These are phyloP conservation scores for Drosophila saltans DNA, from an alignment of 1,140 invertebrate species.

Conservation along the genomic window DNA sequence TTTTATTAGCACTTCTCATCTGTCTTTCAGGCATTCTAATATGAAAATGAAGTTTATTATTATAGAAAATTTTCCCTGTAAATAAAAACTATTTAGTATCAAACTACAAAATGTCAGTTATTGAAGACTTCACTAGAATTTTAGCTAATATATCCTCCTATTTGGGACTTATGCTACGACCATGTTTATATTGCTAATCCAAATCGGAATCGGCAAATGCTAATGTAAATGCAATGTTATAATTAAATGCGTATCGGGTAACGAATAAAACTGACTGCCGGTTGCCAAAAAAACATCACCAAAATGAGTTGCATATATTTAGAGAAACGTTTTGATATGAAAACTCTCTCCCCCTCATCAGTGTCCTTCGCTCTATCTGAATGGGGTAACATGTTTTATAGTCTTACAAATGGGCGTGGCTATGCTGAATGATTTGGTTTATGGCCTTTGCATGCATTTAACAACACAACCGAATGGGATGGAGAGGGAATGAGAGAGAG, in stretches of 20 bases:
- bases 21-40: no score
- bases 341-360: conserved; percentile 12
- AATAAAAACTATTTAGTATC: neutral
- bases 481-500: conserved; percentile 23
- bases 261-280: conserved; percentile 61
- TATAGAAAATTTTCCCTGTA: no score
- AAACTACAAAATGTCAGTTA: neutral
- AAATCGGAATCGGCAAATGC: conserved; percentile 40
- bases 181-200: conserved; percentile 25
- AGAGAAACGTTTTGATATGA: conserved; percentile 50
- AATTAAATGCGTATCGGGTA: conserved; percentile 75
- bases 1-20: no score
- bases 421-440: conserved; percentile 70
- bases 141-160: neutral
- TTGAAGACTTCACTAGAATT: neutral
- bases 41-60: no score
- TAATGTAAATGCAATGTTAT: conserved; percentile 52
- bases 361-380: no score
- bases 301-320: conserved; percentile 72
- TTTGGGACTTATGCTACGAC: neutral
- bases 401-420: conserved; percentile 63
- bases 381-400: conserved; percentile 35
- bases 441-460: conserved; percentile 72
- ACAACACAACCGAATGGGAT: conserved; percentile 46
- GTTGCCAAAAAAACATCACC: conserved; percentile 32